Conservation (phyloP, 2,888 invertebrate species). For the Tuberolachnus salignus region DNA sequence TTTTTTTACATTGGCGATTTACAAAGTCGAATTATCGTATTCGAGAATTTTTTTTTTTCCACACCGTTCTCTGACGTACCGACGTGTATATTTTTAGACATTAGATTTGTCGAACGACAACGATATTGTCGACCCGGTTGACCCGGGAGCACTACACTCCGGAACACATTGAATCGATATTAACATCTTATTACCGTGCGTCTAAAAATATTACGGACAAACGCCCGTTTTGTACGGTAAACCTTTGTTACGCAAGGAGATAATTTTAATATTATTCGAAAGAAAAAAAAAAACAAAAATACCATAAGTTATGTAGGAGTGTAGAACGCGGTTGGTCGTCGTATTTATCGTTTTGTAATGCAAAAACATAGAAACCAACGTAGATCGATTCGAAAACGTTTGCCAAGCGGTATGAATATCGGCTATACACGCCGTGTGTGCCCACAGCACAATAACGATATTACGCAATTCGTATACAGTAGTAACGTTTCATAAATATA, state of each 20-base stretch:
- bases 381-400: constrained; percentile 23
- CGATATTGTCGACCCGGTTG: too few species aligned
- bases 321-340: too few species aligned
- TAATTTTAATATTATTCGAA: neutral
- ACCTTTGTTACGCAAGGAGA: neutral
- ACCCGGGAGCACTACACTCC: too few species aligned
- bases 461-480: constrained; percentile 15
- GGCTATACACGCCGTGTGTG: neutral
- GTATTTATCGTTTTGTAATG: neutral
- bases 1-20: too few species aligned
- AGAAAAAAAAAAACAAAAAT: neutral
- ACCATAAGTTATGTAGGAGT: neutral
- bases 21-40: too few species aligned
- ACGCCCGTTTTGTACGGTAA: neutral
- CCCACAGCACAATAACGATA: constrained; percentile 10
- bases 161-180: too few species aligned
- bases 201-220: too few species aligned
- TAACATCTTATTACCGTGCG: too few species aligned
- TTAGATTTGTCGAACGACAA: too few species aligned
- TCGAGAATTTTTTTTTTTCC: too few species aligned
- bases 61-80: too few species aligned
- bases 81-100: too few species aligned
- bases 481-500: neutral
- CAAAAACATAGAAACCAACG: neutral
- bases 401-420: constrained; percentile 17